These are phyloP conservation scores for Eleutherodactylus coqui DNA, from an alignment of 2,797 vertebrate species.

Conservation along the genomic window DNA sequence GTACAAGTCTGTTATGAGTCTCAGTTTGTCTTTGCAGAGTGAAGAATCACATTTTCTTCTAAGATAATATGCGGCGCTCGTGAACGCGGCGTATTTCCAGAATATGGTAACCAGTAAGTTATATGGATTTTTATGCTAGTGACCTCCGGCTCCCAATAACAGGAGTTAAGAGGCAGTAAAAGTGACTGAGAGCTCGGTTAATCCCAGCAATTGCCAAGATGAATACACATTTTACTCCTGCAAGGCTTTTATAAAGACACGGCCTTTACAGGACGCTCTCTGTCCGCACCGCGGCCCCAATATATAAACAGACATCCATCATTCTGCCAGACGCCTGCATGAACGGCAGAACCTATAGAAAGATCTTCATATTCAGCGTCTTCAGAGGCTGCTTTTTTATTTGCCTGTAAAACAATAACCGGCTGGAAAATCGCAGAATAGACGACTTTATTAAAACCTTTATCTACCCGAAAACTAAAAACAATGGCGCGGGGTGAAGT, in stretches of 20 bases:
- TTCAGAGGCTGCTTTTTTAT: neutral
- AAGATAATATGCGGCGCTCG: neutral
- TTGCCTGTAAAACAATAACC: neutral
- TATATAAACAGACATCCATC: neutral
- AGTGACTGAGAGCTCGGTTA: slow-evolving; percentile 35
- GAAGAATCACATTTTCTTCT: neutral
- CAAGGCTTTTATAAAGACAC: neutral
- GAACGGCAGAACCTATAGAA: neutral
- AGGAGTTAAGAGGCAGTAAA: slow-evolving; percentile 44
- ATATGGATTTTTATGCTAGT: slow-evolving; percentile 11
- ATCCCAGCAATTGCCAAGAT: slow-evolving; percentile 11
- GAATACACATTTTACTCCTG: slow-evolving; percentile 19
- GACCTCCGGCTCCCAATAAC: slow-evolving; percentile 39
- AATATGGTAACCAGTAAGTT: slow-evolving; percentile 27
- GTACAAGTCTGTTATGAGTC: neutral
- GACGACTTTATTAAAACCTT: neutral
- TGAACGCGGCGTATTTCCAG: neutral
- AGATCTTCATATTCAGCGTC: neutral
- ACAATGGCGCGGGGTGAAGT: neutral
- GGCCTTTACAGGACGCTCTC: slow-evolving; percentile 6
- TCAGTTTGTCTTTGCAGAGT: neutral
- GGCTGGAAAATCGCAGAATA: neutral
- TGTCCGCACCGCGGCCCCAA: neutral
- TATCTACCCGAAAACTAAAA: neutral
- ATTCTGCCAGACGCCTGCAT: neutral